Base-by-base conservation (phyloP, 2,113 vertebrate species). In the Symphodus melops region DNA sequence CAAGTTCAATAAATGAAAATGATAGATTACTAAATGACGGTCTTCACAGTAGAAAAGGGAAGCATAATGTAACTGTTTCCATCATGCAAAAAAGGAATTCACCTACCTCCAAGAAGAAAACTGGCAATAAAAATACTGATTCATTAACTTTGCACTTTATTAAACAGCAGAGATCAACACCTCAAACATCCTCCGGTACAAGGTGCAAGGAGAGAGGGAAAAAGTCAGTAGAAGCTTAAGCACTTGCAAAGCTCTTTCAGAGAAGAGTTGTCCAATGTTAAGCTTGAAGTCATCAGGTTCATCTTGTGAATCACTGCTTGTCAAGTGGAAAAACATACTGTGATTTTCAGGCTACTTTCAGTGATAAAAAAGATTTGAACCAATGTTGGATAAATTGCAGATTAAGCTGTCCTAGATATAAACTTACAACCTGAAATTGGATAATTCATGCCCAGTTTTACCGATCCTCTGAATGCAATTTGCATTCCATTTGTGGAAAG, bases 401-500 rank as follows among this genome's bases (percentile, higher is more conserved):
- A 54, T 73, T 23, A 62, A 74, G 14, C 19, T 20, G 44, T 41
- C 19, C 64, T 17, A 1, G 13, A 37, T 23, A 36, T 41, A 56
- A 65, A 74, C 54, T 51, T 16, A 46, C 55, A 73, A 25, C 8
- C 33, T 60, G 4, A 84, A 77, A 57, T 58, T 36, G 11, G 42
- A 48, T 75, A 37, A 73, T 74, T 74, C 9, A 53, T 59, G 21
- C 3, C 46, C 25, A n/a, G 19, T 66, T 60, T 71, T 20, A 57
- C 58, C 54, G 58, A 61, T 59, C 36, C 25, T 8, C 53, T 54
- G 36, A 58, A 76, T 36, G n/a, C 54, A 52, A 78, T 77, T 78
- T 83, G 51, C 44, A 75, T 81, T 68, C 77, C 44, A 79, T 83
- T 82, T 80, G 79, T 46, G 20, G 39, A 16, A 42, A 72, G 66